Evolutionary conservation across 2,113 vertebrate species (phyloP).

Genomic region (Plestiodon gilberti): DNA sequence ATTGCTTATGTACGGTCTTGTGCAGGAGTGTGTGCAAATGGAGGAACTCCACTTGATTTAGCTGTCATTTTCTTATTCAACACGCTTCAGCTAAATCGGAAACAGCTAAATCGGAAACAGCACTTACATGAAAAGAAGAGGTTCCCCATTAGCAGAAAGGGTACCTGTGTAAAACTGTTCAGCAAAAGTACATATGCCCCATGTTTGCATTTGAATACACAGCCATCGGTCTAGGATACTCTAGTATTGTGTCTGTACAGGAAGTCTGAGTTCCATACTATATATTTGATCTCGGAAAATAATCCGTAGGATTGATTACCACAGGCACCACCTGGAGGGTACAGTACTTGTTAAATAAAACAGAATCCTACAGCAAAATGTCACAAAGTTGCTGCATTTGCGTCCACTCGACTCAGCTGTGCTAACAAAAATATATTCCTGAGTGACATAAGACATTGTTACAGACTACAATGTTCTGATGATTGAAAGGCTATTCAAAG

Average conservation of each 20-base stretch:
- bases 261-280: background rate
- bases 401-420: slow-evolving; percentile 16
- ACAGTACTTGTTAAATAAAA: background rate
- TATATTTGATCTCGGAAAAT: background rate
- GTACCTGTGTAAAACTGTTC: no score
- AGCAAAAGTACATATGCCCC: background rate
- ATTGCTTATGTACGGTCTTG: no score
- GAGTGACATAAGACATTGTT: background rate
- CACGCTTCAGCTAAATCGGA: no score
- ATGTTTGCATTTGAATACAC: background rate
- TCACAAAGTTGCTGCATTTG: slow-evolving; percentile 3
- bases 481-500: slow-evolving; percentile 1
- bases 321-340: background rate
- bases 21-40: no score
- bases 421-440: background rate
- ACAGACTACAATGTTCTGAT: background rate
- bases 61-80: no score
- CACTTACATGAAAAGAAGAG: no score
- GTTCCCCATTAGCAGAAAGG: no score
- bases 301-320: background rate
- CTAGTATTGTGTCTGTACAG: background rate
- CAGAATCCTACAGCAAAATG: background rate
- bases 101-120: no score
- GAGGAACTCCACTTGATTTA: no score
- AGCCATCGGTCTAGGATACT: background rate